Evolutionary conservation across 2,888 invertebrate species (phyloP).

Genomic region (Tanypteryx hageni): DNA sequence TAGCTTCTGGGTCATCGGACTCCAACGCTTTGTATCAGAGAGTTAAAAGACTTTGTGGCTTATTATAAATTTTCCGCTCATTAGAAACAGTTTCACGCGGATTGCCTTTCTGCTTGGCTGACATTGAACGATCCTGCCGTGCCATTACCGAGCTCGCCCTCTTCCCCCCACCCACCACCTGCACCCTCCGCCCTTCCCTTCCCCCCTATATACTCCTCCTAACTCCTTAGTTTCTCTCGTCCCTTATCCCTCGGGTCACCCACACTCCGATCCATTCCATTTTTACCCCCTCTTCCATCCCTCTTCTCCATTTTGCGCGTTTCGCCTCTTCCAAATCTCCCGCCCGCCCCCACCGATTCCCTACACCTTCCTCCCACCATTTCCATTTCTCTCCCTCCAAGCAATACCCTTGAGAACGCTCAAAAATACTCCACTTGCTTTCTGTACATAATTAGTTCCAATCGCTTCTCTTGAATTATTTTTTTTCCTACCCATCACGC

Average conservation of each 20-base stretch:
- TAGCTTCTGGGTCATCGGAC: conserved; percentile 7
- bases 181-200: background rate
- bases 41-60: conserved; percentile 13
- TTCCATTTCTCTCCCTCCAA: background rate
- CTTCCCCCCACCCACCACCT: background rate
- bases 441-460: background rate
- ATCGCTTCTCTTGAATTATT: conserved; percentile 22
- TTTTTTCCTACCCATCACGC: conserved; percentile 6
- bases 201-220: background rate
- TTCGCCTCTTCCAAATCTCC: background rate
- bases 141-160: background rate
- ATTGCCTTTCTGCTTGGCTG: background rate
- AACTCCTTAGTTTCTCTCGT: background rate
- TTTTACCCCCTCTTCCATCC: conserved; percentile 29
- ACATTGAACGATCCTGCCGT: background rate
- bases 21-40: background rate
- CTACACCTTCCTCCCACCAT: background rate
- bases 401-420: background rate
- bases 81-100: background rate
- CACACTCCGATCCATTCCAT: conserved; percentile 24
- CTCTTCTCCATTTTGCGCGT: background rate
- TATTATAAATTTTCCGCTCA: conserved; percentile 28
- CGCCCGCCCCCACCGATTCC: background rate
- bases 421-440: background rate
- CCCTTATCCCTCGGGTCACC: background rate